phyloP scores from a whole-genome alignment of 1,140 invertebrate species.

The Oryctes rhinoceros region DNA sequence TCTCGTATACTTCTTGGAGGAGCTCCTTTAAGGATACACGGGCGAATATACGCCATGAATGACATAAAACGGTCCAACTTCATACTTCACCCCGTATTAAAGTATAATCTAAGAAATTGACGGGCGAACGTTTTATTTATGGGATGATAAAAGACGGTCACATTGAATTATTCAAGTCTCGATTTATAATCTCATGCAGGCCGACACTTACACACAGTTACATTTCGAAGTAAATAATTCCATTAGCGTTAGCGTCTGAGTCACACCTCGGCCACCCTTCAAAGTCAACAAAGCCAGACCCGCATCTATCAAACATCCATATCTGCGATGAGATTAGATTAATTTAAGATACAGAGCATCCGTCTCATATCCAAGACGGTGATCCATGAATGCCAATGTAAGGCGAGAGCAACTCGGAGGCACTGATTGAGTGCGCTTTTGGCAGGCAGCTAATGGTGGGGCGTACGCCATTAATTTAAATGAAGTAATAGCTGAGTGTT shows the following conservation, averaged over 20 bases:
- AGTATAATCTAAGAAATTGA: neutral
- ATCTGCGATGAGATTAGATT: constrained; percentile 21
- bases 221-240: constrained; percentile 22
- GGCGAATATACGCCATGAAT: neutral
- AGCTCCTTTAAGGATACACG: neutral
- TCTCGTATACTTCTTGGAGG: neutral
- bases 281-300: constrained; percentile 21
- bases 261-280: constrained; percentile 19
- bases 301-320: constrained; percentile 21
- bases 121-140: neutral
- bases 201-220: constrained; percentile 6
- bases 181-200: constrained; percentile 14
- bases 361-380: constrained; percentile 5
- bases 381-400: constrained; percentile 9
- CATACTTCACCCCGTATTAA: too few species aligned
- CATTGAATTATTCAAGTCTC: neutral
- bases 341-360: constrained; percentile 16
- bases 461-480: constrained; percentile 5
- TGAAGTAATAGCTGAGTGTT: neutral
- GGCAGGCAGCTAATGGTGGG: constrained; percentile 7
- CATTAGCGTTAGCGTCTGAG: constrained; percentile 20
- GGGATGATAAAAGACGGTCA: neutral
- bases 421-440: constrained; percentile 11
- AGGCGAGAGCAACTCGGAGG: neutral
- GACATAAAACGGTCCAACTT: neutral